Base-by-base conservation (phyloP, 2,888 invertebrate species). In the Seira musarum region DNA sequence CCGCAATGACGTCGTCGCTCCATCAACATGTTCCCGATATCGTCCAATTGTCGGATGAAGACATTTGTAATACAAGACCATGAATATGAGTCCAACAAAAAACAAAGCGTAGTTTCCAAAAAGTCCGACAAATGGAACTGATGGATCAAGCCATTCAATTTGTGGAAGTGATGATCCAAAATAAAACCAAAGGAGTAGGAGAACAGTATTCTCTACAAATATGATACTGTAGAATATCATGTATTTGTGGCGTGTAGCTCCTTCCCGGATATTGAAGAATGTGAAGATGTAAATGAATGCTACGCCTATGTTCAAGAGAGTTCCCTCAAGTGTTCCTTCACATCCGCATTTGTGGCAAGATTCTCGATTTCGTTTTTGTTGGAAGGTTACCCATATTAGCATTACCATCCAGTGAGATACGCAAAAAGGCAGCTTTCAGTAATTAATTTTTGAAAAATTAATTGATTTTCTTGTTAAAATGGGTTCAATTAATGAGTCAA, bases 221-320 rank as follows among this genome's bases (percentile, higher is more conserved):
- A 88, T 86, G 25, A 90, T 84, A 1, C 87, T 75, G 85, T 90
- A 91, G 82, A 88, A 91, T 49, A 89, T 85, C 13, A 89, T 82
- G 85, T 89, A 89, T 80, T 90, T 88, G 72, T 88, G 88, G 40
- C 94, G 92, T 0, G 96, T 96, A 65, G 92, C 92, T 1, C 95
- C 94, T 88, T 96, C 95, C 5, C 93, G 92, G 0, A 95, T 92
- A 84, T 95, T 92, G 61, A 97, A 92, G 88, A 94, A 96, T 3
- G 95, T 95, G 88, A 97, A 96, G 60, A 96, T 91, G 88, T 96
- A 95, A 0, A 97, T 94, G 6, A 93, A 91, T 2, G 96, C 96
- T 81, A 96, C 92, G 53, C 95, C 93, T 76, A 90, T 88, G 77
- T 91, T 91, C 66, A 92, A 90, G 40, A 90, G 84, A 17, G 93